These are phyloP conservation scores for Acyrthosiphon pisum DNA, from an alignment of 1,140 invertebrate species.

Conservation along the genomic window DNA sequence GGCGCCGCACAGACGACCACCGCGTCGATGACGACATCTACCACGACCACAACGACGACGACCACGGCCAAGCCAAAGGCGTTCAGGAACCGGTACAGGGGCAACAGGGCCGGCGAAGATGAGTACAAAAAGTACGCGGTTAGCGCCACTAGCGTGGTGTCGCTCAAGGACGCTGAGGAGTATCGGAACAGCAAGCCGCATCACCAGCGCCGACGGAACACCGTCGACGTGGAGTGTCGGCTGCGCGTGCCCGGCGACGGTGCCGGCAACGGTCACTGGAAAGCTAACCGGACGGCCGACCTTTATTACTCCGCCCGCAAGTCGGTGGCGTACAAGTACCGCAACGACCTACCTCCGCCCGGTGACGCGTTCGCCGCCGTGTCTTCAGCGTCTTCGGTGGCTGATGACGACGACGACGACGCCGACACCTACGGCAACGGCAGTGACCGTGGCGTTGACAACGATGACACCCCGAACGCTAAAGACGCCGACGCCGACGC, in stretches of 20 bases:
- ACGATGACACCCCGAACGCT: background rate
- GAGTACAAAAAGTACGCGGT: constrained; percentile 27
- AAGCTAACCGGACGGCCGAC: background rate
- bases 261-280: constrained; percentile 1
- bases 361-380: constrained; percentile 18
- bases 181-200: background rate
- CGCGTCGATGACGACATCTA: background rate
- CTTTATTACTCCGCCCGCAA: background rate
- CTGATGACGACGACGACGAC: background rate
- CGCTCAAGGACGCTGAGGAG: constrained; percentile 8
- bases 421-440: too few species aligned
- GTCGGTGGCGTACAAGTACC: constrained; percentile 33
- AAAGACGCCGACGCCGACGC: background rate
- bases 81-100: constrained; percentile 7
- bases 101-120: background rate
- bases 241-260: constrained; percentile 45
- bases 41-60: background rate
- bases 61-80: background rate
- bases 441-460: background rate
- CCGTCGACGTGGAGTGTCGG: constrained; percentile 20
- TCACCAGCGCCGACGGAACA: background rate
- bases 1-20: background rate
- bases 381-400: background rate
- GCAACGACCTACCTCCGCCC: background rate
- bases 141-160: background rate